phyloP scores from a whole-genome alignment of 2,888 invertebrate genomes.

The Drosophila infuscata region DNA sequence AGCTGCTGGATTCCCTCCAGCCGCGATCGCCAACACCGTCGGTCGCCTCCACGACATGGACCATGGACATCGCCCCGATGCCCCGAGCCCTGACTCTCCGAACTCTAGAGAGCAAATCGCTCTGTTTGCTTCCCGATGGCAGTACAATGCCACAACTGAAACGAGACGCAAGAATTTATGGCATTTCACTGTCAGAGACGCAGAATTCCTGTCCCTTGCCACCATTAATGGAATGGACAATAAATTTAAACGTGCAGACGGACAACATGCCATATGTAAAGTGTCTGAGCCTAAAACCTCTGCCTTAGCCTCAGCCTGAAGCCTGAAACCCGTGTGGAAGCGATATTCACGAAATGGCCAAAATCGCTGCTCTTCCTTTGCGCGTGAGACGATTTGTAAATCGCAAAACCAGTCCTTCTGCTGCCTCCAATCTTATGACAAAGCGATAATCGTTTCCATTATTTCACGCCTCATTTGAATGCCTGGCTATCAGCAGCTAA shows the following conservation, averaged over 20 bases:
- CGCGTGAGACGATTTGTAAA: constrained; percentile 77
- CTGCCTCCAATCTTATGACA: constrained; percentile 48
- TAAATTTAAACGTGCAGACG: constrained; percentile 79
- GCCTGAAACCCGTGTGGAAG: constrained; percentile 42
- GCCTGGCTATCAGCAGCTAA: constrained; percentile 23
- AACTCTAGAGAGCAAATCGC: constrained; percentile 63
- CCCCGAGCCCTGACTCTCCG: background rate
- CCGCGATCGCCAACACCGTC: constrained; percentile 49
- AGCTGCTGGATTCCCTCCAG: constrained; percentile 46
- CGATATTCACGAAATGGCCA: constrained; percentile 72
- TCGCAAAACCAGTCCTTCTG: constrained; percentile 27
- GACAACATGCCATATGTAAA: constrained; percentile 78
- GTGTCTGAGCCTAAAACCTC: constrained; percentile 38
- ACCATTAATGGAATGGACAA: constrained; percentile 79
- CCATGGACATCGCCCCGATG: constrained; percentile 17
- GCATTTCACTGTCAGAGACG: constrained; percentile 79
- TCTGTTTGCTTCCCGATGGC: constrained; percentile 57
- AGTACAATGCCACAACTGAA: constrained; percentile 66
- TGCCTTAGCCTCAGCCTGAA: background rate
- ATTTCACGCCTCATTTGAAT: constrained; percentile 41
- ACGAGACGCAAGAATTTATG: constrained; percentile 76
- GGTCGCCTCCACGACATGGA: constrained; percentile 38
- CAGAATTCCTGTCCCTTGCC: constrained; percentile 77
- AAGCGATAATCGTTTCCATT: constrained; percentile 67
- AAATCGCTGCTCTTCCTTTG: constrained; percentile 58